Base-by-base conservation (phyloP, 1,140 invertebrate genomes). In the Brachionus rubens region DNA sequence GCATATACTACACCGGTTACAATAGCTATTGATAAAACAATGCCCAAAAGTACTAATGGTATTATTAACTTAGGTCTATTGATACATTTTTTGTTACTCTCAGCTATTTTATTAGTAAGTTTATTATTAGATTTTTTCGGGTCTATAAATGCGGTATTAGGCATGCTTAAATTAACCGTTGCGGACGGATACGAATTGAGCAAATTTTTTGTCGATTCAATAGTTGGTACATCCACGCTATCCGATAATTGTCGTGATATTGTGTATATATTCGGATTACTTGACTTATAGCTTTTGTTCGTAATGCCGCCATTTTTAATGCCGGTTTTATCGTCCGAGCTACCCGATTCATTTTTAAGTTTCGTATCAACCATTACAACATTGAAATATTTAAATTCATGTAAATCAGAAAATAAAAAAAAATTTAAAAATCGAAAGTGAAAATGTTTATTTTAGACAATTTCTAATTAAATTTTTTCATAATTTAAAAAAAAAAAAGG, bases 391-490 rank as follows among this genome's bases (percentile, higher is more conserved):
- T 59, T 36, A 19, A 36, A 59, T 33, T 59, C 5, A 16, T 6
- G 36, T 33, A 36, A 33, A 59, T 59, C 33, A 54, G 24, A 26
- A 54, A 54, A 54, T 26, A 59, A 36, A 36, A 21, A 28, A 59
- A 59, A 33, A 59, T 33, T 59, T 16, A 33, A 36, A 59, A 59
- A 36, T 36, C 26, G 36, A 59, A 36, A 70, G 33, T 70, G 43
- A 40, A 30, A 70, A 47, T 70, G 65, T 70, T 50, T 50, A 30
- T 46, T 47, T 48, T n/a, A 70, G 65, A 50, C 65, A 50, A 47
- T n/a, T 46, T 47, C 46, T 50, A 50, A 47, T 70, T 59, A 59
- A 59, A n/a, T n/a, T n/a, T n/a, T n/a, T n/a, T n/a, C n/a, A n/a
- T n/a, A n/a, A n/a, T n/a, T n/a, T n/a, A n/a, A n/a, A n/a, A n/a